phyloP scores from a whole-genome alignment of 2,888 invertebrate genomes.

The Nemapogon koenigi region DNA sequence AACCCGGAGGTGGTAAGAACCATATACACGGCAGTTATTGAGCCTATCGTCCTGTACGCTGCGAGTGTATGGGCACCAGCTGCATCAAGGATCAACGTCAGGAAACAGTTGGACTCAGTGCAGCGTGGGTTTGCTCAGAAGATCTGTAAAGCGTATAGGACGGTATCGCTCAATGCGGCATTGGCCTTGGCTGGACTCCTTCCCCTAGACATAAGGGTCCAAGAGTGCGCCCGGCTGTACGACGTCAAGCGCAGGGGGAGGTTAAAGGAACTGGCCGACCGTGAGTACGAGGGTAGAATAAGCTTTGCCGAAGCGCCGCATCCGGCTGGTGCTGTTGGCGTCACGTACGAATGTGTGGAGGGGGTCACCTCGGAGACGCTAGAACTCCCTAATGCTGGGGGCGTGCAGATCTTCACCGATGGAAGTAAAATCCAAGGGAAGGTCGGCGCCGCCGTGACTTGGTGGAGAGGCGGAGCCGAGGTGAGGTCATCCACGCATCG shows the following conservation, averaged over 20 bases:
- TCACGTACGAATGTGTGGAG: background rate
- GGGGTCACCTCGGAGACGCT: background rate
- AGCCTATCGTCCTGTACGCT: conserved; percentile 5
- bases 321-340: background rate
- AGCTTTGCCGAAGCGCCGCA: background rate
- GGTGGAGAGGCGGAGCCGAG: background rate
- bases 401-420: background rate
- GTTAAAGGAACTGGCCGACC: too few species aligned
- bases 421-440: conserved; percentile 5
- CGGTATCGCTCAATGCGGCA: background rate
- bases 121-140: background rate
- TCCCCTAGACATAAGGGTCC: too few species aligned
- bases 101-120: too few species aligned
- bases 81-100: background rate
- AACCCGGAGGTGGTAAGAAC: background rate
- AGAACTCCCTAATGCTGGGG: background rate
- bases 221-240: background rate
- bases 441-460: conserved; percentile 1
- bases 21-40: conserved; percentile 4
- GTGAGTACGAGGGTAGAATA: background rate
- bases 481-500: background rate
- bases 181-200: too few species aligned
- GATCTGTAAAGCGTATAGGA: background rate
- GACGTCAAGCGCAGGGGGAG: too few species aligned
- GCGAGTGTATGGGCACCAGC: conserved; percentile 4